phyloP scores from a whole-genome alignment of 2,888 invertebrate genomes.

The Trichogramma evanescens region DNA sequence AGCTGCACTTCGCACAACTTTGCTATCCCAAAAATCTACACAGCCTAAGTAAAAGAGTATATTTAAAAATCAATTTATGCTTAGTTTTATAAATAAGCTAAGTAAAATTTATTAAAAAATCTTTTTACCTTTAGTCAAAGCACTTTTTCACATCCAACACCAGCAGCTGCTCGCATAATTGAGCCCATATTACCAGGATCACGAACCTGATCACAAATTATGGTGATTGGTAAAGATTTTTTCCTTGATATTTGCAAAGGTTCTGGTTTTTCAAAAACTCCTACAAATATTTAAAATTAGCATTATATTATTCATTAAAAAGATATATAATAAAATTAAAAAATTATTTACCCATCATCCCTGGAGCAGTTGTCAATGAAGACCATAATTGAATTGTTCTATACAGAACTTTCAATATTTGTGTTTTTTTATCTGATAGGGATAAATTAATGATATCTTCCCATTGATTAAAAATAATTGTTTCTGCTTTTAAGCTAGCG shows the following conservation, averaged over 20 bases:
- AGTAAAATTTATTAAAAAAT: slow-evolving; percentile 29
- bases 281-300: slow-evolving; percentile 32
- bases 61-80: slow-evolving; percentile 9
- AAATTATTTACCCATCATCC: slow-evolving; percentile 64
- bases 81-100: neutral
- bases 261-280: slow-evolving; percentile 58
- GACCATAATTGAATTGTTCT: slow-evolving; percentile 77
- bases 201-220: slow-evolving; percentile 82
- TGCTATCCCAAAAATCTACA: slow-evolving; percentile 83
- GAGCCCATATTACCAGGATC: slow-evolving; percentile 88
- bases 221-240: slow-evolving; percentile 61
- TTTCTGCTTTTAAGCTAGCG: slow-evolving; percentile 59
- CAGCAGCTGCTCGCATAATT: slow-evolving; percentile 72
- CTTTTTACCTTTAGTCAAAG: slow-evolving; percentile 67
- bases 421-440: slow-evolving; percentile 53
- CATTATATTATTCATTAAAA: neutral
- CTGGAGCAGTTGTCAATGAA: slow-evolving; percentile 70
- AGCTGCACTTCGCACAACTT: slow-evolving; percentile 75
- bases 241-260: slow-evolving; percentile 27
- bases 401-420: slow-evolving; percentile 70
- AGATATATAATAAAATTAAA: neutral
- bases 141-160: slow-evolving; percentile 68
- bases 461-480: slow-evolving; percentile 64
- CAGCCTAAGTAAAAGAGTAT: slow-evolving; percentile 57
- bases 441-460: slow-evolving; percentile 57